Conservation (phyloP, 1,140 invertebrate species). For the Pantala flavescens region DNA sequence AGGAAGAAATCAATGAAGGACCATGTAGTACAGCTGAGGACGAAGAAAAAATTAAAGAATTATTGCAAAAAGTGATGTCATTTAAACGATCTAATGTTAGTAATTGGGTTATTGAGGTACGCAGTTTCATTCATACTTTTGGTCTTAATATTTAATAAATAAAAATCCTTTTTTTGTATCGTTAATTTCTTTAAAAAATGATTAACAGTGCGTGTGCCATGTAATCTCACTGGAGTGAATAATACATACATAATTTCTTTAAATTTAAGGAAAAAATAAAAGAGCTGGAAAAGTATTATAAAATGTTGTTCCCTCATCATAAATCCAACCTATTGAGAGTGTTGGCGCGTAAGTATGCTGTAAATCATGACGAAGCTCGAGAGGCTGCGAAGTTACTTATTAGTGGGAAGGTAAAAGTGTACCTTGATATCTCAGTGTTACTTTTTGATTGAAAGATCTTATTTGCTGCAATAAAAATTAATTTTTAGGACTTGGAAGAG, state of each 20-base stretch:
- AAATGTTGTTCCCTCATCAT: slow-evolving; percentile 18
- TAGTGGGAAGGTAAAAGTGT: slow-evolving; percentile 27
- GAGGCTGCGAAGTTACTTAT: slow-evolving; percentile 32
- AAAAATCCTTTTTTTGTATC: too few relatives aligned
- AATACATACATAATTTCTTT: background rate
- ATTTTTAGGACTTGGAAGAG: slow-evolving; percentile 25
- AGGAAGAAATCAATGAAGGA: background rate
- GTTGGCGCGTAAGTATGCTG: slow-evolving; percentile 33
- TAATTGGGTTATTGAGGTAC: background rate
- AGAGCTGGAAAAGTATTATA: background rate
- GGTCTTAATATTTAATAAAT: too few relatives aligned
- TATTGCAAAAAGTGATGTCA: background rate
- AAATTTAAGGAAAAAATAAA: background rate
- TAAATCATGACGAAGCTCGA: slow-evolving; percentile 34
- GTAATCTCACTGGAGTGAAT: too few relatives aligned
- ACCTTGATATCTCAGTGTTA: too few relatives aligned
- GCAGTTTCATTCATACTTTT: too few relatives aligned
- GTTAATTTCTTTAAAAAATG: too few relatives aligned
- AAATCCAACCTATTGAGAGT: slow-evolving; percentile 32
- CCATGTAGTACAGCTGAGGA: background rate
- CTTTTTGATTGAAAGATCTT: too few relatives aligned
- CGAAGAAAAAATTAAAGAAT: background rate
- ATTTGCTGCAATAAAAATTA: slow-evolving; percentile 12
- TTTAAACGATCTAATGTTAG: background rate
- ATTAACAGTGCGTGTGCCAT: too few relatives aligned